These are phyloP conservation scores for Tridacna crocea DNA, from an alignment of 2,888 invertebrate genomes.

Conservation along the genomic window DNA sequence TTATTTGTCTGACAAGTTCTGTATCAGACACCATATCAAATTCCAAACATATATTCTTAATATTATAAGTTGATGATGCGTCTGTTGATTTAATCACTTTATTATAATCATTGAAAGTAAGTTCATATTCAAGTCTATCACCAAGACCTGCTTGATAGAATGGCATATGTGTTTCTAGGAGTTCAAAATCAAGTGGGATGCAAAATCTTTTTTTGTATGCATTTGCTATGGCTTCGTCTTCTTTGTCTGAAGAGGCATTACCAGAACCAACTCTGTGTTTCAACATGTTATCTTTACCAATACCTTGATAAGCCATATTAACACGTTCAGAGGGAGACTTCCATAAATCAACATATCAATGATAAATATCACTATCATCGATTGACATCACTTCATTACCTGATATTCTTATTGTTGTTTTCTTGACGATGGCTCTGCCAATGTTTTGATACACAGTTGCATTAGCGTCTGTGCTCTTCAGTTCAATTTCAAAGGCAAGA, in stretches of 20 bases:
- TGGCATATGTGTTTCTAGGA: too few species aligned
- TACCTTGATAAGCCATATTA: too few species aligned
- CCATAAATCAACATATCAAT: conserved; percentile 52
- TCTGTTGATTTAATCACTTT: too few species aligned
- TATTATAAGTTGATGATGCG: too few species aligned
- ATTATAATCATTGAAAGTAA: conserved; percentile 42
- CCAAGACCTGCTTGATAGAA: too few species aligned
- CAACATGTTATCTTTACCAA: too few species aligned
- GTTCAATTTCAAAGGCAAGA: conserved; percentile 56
- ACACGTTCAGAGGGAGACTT: too few species aligned
- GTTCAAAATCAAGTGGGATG: conserved; percentile 52
- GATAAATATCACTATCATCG: conserved; percentile 54
- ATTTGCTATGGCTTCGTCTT: conserved; percentile 51
- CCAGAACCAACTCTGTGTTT: conserved; percentile 50
- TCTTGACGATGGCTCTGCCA: conserved; percentile 56
- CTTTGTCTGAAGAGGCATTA: conserved; percentile 32
- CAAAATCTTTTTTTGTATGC: conserved; percentile 54
- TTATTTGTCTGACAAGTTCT: too few species aligned
- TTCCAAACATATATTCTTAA: too few species aligned
- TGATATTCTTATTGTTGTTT: conserved; percentile 50
- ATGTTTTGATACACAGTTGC: conserved; percentile 51
- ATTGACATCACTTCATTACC: conserved; percentile 59
- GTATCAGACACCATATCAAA: too few species aligned
- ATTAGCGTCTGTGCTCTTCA: conserved; percentile 45
- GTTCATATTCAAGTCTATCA: too few species aligned